phyloP scores from a whole-genome alignment of 2,113 vertebrate species.

The Clarias macrocephalus region DNA sequence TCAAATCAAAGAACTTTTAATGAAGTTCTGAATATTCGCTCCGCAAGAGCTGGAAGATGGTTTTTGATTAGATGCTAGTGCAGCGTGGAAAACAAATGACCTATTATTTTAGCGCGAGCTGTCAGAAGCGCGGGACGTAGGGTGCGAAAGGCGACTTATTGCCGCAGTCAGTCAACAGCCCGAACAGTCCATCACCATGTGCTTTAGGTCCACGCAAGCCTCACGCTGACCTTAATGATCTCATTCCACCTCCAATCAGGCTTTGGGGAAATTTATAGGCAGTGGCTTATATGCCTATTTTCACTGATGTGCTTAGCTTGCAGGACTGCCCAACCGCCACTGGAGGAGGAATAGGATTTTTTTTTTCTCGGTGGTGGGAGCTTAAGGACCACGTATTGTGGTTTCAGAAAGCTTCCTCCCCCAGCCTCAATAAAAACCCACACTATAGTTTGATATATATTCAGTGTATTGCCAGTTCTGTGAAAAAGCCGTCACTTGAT shows the following conservation, averaged over 20 bases:
- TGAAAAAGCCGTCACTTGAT: constrained; percentile 35
- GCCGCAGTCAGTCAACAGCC: constrained; percentile 71
- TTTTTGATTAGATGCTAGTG: constrained; percentile 51
- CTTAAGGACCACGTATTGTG: background rate
- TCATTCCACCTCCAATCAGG: constrained; percentile 61
- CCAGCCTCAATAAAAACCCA: constrained; percentile 41
- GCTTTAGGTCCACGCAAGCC: constrained; percentile 66
- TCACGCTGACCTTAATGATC: constrained; percentile 67
- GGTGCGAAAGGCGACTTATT: constrained; percentile 68
- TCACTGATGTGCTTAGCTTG: constrained; percentile 69
- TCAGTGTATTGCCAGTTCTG: constrained; percentile 27
- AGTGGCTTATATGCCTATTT: constrained; percentile 66
- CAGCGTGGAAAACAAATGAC: constrained; percentile 64
- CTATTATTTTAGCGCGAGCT: constrained; percentile 69
- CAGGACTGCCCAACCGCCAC: constrained; percentile 47
- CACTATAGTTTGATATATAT: constrained; percentile 36
- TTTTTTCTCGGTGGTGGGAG: background rate
- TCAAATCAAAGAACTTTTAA: constrained; percentile 47
- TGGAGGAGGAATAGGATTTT: constrained; percentile 35
- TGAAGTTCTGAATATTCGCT: constrained; percentile 46
- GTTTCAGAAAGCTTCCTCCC: constrained; percentile 14
- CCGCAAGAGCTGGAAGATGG: constrained; percentile 41
- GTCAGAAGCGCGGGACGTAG: constrained; percentile 62
- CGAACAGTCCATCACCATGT: constrained; percentile 71
- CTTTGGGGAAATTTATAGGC: constrained; percentile 66